These are phyloP conservation scores for Timema cristinae DNA, from an alignment of 2,888 invertebrate genomes.

Conservation along the genomic window DNA sequence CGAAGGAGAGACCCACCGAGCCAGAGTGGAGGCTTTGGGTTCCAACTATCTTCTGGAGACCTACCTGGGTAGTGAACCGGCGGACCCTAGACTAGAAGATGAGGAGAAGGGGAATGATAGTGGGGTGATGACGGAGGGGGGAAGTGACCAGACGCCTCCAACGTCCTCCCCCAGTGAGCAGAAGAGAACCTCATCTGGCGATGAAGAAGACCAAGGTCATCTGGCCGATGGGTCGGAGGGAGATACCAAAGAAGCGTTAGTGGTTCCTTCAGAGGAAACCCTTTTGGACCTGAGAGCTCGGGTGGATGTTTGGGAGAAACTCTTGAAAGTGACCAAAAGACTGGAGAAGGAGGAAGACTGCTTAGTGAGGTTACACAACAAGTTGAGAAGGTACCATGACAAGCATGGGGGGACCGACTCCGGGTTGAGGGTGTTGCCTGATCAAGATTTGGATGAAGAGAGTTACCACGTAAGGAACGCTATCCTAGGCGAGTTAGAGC, in stretches of 20 bases:
- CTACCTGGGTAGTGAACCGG: conserved; percentile 49
- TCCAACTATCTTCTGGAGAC: conserved; percentile 76
- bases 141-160: conserved; percentile 54
- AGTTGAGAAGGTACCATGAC: conserved; percentile 45
- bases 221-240: conserved; percentile 23
- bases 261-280: conserved; percentile 47
- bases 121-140: conserved; percentile 64
- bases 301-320: conserved; percentile 67
- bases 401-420: background rate
- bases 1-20: conserved; percentile 72
- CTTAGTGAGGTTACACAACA: conserved; percentile 62
- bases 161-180: conserved; percentile 42
- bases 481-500: conserved; percentile 35
- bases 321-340: conserved; percentile 67
- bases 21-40: conserved; percentile 68
- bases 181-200: conserved; percentile 33
- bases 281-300: conserved; percentile 57
- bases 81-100: conserved; percentile 40
- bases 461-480: conserved; percentile 18
- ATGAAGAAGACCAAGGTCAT: conserved; percentile 42
- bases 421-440: conserved; percentile 19
- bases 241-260: conserved; percentile 32
- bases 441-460: conserved; percentile 25
- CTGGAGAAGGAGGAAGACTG: conserved; percentile 70
- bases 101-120: conserved; percentile 67